Percentiles rank a stretch among this genome's conserved stretches.
These are phyloP conservation scores for Larimichthys polyactis DNA, from an alignment of 2,113 vertebrate genomes.

Conservation along the genomic window DNA sequence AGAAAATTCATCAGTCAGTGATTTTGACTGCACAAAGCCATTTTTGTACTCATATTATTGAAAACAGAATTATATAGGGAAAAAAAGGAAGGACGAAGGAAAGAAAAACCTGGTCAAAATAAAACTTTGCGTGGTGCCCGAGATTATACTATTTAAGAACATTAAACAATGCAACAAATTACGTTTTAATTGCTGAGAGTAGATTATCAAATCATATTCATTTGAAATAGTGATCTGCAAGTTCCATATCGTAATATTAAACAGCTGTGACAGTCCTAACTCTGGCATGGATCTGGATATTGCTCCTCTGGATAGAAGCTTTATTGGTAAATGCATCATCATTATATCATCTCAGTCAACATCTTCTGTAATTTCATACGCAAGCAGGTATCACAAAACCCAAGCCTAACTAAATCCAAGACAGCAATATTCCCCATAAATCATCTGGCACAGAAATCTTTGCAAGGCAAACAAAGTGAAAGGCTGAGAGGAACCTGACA, in stretches of 20 bases:
- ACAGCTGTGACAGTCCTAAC: constrained; percentile 18
- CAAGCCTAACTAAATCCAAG: constrained; percentile 47
- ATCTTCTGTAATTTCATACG: constrained; percentile 64
- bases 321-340: constrained; percentile 72
- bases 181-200: constrained; percentile 24
- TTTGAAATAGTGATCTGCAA: constrained; percentile 18
- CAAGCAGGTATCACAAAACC: constrained; percentile 58
- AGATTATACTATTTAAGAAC: background rate
- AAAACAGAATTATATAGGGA: too few relatives aligned
- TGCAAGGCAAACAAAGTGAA: constrained; percentile 61
- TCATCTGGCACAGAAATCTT: constrained; percentile 63
- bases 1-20: background rate
- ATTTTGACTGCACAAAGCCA: background rate
- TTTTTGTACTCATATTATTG: background rate
- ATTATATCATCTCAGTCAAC: constrained; percentile 66
- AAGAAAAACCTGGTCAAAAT: too few relatives aligned
- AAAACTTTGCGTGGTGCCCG: background rate
- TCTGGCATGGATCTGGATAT: constrained; percentile 29
- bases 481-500: constrained; percentile 58
- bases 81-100: too few relatives aligned
- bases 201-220: constrained; percentile 20
- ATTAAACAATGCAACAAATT: constrained; percentile 13
- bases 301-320: constrained; percentile 38
- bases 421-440: constrained; percentile 59
- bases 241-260: constrained; percentile 39